Evolutionary conservation across 2,797 vertebrate genomes (phyloP).

Genomic region (Anguilla anguilla): DNA sequence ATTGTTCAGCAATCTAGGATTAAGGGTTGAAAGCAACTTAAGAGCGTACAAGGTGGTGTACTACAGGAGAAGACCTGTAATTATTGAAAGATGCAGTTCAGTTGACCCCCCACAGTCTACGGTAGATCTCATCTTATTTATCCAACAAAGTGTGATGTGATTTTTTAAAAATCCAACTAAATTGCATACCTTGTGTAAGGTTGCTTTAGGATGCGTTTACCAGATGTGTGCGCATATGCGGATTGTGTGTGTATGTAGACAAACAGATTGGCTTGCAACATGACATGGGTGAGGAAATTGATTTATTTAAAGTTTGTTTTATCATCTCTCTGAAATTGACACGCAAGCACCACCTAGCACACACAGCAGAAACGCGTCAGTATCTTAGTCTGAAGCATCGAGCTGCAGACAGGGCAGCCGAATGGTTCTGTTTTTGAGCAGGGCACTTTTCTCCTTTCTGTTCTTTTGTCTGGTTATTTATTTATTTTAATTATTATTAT

Average conservation of each 20-base stretch:
- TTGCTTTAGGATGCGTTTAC: background rate
- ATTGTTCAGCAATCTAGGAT: background rate
- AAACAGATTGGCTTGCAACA: background rate
- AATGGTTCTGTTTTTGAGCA: conserved; percentile 69
- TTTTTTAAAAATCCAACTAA: background rate
- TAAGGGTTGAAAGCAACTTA: background rate
- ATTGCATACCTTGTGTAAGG: background rate
- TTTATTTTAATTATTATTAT: conserved; percentile 30
- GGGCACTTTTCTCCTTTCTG: conserved; percentile 40
- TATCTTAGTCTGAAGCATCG: background rate
- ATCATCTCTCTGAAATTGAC: background rate
- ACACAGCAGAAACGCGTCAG: background rate
- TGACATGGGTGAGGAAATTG: background rate
- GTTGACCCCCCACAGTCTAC: background rate
- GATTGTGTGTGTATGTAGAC: background rate
- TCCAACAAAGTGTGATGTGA: too few relatives aligned
- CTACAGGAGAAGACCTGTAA: background rate
- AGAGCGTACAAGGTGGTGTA: background rate
- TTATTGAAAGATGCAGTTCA: background rate
- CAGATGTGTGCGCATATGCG: background rate
- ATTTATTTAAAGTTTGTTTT: background rate
- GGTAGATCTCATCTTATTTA: background rate
- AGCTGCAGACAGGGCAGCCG: conserved; percentile 79
- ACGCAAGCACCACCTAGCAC: background rate
- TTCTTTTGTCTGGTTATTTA: conserved; percentile 36